phyloP scores from a whole-genome alignment of 2,888 invertebrate genomes.

The Tetrapedia diversipes region DNA sequence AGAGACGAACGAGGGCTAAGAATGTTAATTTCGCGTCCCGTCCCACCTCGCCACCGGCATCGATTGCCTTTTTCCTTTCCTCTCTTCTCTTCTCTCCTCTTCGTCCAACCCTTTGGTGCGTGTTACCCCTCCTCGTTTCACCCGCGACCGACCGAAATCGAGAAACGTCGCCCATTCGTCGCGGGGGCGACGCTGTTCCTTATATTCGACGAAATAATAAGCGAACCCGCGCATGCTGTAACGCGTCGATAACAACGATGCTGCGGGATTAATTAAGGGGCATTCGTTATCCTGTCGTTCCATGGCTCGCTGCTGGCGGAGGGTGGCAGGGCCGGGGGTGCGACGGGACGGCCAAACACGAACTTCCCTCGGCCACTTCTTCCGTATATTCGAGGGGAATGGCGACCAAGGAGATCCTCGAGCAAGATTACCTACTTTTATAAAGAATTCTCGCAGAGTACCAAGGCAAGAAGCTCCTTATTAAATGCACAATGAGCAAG shows the following conservation, averaged over 20 bases:
- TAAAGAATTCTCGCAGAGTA: conserved; percentile 60
- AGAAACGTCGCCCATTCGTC: not conserved
- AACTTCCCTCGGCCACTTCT: conserved; percentile 59
- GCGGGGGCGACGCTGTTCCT: not conserved
- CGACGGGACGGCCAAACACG: conserved; percentile 49
- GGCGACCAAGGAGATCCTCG: conserved; percentile 62
- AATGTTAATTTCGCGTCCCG: conserved; percentile 42
- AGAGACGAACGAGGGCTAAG: conserved; percentile 60
- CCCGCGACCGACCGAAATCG: conserved; percentile 5
- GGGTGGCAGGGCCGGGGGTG: too few relatives aligned
- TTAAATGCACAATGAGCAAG: conserved; percentile 63
- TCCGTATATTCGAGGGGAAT: conserved; percentile 47
- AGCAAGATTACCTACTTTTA: conserved; percentile 60
- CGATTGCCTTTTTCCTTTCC: too few relatives aligned
- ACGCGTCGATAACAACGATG: conserved; percentile 14
- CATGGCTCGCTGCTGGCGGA: not conserved
- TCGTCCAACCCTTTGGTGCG: not conserved
- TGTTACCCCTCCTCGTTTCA: not conserved
- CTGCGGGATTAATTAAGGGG: conserved; percentile 17
- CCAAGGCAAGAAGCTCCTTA: conserved; percentile 59
- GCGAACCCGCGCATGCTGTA: not conserved
- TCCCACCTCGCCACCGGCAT: conserved; percentile 25
- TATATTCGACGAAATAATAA: conserved; percentile 6
- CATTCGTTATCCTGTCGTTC: conserved; percentile 26
- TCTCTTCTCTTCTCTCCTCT: too few relatives aligned